phyloP scores from a whole-genome alignment of 2,113 vertebrate species.

The Perca schrenkii region DNA sequence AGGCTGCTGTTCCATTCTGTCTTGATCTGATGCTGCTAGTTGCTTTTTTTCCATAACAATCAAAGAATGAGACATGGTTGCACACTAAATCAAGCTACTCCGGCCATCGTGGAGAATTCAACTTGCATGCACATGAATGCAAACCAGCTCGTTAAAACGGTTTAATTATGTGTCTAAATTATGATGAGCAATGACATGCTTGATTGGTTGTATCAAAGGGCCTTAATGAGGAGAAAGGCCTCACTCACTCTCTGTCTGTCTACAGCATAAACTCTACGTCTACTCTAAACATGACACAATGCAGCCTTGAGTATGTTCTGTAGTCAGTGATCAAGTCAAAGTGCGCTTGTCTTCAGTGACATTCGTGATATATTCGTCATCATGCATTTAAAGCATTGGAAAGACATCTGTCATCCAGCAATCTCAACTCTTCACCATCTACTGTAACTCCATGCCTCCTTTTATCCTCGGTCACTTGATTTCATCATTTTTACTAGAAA shows the following conservation, averaged over 20 bases:
- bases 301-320: slow-evolving; percentile 35
- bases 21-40: slow-evolving; percentile 7
- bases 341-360: slow-evolving; percentile 27
- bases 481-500: slow-evolving; percentile 6
- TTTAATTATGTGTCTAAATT: slow-evolving; percentile 75
- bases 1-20: neutral
- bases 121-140: slow-evolving; percentile 17
- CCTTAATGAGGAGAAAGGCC: slow-evolving; percentile 63
- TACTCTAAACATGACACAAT: slow-evolving; percentile 38
- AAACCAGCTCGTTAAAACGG: slow-evolving; percentile 69
- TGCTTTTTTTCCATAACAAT: slow-evolving; percentile 2
- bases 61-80: neutral
- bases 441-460: neutral
- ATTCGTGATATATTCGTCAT: slow-evolving; percentile 21
- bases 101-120: slow-evolving; percentile 23
- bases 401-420: slow-evolving; percentile 20
- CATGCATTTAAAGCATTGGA: neutral
- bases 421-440: slow-evolving; percentile 3
- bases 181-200: slow-evolving; percentile 81
- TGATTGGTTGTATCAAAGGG: slow-evolving; percentile 75
- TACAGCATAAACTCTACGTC: slow-evolving; percentile 21
- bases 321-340: slow-evolving; percentile 24
- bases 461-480: slow-evolving; percentile 5
- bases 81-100: neutral
- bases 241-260: slow-evolving; percentile 42